Evolutionary conservation across 2,888 invertebrate species (phyloP), one percentile per base, ranked within the genome.

Genomic region (Nomada lathburiana): DNA sequence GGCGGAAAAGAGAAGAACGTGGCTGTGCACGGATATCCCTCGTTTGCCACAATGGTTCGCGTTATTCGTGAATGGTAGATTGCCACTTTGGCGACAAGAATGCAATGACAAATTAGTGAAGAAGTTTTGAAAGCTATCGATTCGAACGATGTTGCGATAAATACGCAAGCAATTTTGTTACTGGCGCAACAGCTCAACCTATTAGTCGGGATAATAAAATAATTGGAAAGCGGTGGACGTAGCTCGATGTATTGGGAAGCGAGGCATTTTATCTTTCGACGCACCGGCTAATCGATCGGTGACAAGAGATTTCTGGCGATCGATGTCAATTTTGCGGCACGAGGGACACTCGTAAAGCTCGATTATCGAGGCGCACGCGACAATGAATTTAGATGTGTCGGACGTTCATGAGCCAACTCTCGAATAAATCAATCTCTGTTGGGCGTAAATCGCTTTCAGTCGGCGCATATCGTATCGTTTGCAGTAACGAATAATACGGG

Each of bases 401-500:
- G 52, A 13, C 57, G 36, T 52, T 60, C 63, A 26, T 18, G 23
- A 70, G 53, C 55, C 57, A 10, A 42, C 62, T 26, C n/a, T 55
- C 72, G 67, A 60, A 83, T 83, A 79, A 79, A 84, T 84, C 79
- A 70, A 79, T 79, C 76, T 55, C 52, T 59, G n/a, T 11, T 23
- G 23, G 29, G 57, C 47, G 47, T 73, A 76, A 76, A 76, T 64
- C 53, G 63, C 4, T 7, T 36, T 16, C 2, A 26, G 53, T 9
- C 11, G 16, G 23, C 23, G 10, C 71, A 55, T 57, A 18, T 23
- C 52, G 47, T 47, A 55, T 10, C 42, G 52, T 65, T 73, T 60
- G 52, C 71, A 23, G 47, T 68, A 57, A 67, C 63, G 59, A 50
- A 50, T 23, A 47, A 62, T 42, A n/a, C 4, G 18, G 20, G 10